Evolutionary conservation across 2,888 invertebrate species (phyloP), one percentile per base, ranked within the genome.

Genomic region (Adelognathus sp.): DNA sequence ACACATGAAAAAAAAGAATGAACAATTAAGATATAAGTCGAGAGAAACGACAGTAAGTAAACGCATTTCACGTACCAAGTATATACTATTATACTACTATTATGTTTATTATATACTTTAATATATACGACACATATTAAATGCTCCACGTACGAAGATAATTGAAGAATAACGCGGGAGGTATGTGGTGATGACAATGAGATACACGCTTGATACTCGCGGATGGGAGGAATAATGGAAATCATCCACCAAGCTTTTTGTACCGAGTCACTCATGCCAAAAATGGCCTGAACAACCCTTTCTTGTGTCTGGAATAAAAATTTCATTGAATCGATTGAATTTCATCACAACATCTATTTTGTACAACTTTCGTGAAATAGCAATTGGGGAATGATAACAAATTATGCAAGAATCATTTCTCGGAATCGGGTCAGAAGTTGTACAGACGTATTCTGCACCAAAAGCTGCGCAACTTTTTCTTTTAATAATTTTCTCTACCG

Each of bases 11-110:
- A 72, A 63, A 73, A 46, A 63, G 14, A 72, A 66, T 24, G 64
- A 33, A 44, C 18, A 29, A 73, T 39, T 18, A 61, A 63, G 27
- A 72, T n/a, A 87, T 88, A 89, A 89, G 86, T 90, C 86, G 88
- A 88, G 86, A 87, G 86, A 85, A 88, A 84, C 86, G 89, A 90
- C 90, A 90, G 90, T 91, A 91, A 90, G 90, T 90, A 90, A 90
- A 89, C 78, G 85, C 86, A 76, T 86, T 87, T 88, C 87, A 88
- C 86, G 84, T 88, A 86, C 85, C 85, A 87, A 88, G 86, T 87
- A 84, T 84, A 76, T 67, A 76, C 41, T 81, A 80, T 73, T 71
- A 74, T 80, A 75, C 54, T 74, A 73, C 63, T 76, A 70, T 79
- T 82, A 76, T 77, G 64, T 79, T 71, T 78, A 81, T 81, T 71